Conservation (phyloP, 1,140 invertebrate species). For the Teleopsis dalmanni region DNA sequence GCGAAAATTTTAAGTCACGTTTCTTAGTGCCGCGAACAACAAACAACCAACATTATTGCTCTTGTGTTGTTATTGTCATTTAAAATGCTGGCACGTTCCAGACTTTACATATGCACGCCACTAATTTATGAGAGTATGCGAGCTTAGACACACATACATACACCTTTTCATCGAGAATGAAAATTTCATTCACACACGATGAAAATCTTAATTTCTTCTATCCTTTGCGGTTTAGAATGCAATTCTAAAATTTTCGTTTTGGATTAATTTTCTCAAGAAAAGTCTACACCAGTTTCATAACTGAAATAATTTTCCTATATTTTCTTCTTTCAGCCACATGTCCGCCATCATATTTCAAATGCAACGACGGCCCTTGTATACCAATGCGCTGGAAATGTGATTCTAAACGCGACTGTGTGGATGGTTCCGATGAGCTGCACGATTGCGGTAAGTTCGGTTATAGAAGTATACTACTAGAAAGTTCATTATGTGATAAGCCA, state of each 20-base stretch:
- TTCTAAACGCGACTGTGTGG: constrained; percentile 55
- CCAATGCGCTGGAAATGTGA: constrained; percentile 58
- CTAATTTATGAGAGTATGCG: too few species aligned
- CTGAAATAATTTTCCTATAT: not conserved
- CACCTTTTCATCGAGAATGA: not conserved
- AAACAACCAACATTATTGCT: too few species aligned
- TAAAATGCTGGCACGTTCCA: too few species aligned
- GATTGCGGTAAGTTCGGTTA: constrained; percentile 49
- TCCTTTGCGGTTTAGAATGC: not conserved
- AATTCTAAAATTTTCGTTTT: not conserved
- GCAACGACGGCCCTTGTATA: constrained; percentile 56
- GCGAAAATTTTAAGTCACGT: too few species aligned
- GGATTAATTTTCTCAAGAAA: not conserved
- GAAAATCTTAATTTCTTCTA: not conserved
- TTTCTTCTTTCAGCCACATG: constrained; percentile 17
- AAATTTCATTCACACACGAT: not conserved
- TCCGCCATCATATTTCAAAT: constrained; percentile 51
- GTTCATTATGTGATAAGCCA: not conserved
- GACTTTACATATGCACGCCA: too few species aligned
- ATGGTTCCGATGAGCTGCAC: constrained; percentile 58
- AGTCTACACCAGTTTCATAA: not conserved
- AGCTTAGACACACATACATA: not conserved
- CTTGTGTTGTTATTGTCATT: too few species aligned
- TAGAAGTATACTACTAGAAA: constrained; percentile 2
- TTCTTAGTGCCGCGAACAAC: too few species aligned